Evolutionary conservation across 2,888 invertebrate genomes (phyloP).

Genomic region (Bugula neritina): DNA sequence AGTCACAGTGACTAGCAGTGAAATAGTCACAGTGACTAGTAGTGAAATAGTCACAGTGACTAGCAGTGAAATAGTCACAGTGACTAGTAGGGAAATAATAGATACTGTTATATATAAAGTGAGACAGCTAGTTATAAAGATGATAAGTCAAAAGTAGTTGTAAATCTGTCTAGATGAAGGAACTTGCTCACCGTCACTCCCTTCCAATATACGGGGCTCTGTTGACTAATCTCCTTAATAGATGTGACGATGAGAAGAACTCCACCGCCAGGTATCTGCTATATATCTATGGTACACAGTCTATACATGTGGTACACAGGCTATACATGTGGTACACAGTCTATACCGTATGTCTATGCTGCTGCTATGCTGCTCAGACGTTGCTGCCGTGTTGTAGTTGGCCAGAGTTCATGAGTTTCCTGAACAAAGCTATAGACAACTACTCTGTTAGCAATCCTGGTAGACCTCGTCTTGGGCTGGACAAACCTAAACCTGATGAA

Average conservation of each 20-base stretch:
- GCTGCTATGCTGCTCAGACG: too few species aligned
- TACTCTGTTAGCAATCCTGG: conserved; percentile 30
- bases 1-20: too few species aligned
- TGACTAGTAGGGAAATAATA: too few species aligned
- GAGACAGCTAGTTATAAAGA: too few species aligned
- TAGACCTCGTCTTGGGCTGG: conserved; percentile 4
- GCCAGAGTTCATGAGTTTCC: conserved; percentile 47
- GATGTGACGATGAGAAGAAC: conserved; percentile 45
- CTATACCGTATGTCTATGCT: too few species aligned
- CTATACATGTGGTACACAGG: not conserved
- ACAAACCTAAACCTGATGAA: conserved; percentile 18
- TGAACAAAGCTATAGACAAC: conserved; percentile 41
- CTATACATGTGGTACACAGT: too few species aligned
- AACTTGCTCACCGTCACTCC: conserved; percentile 36
- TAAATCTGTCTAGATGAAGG: conserved; percentile 38
- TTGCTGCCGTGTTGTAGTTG: conserved; percentile 43
- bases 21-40: too few species aligned
- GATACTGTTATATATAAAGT: too few species aligned
- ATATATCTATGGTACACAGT: not conserved
- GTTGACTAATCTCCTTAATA: conserved; percentile 40
- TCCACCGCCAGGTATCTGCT: conserved; percentile 36
- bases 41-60: too few species aligned
- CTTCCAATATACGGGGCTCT: conserved; percentile 48
- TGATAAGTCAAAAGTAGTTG: too few species aligned
- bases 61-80: too few species aligned